Evolutionary conservation across 1,140 invertebrate genomes (phyloP).

Genomic region (Cydia strobilella): DNA sequence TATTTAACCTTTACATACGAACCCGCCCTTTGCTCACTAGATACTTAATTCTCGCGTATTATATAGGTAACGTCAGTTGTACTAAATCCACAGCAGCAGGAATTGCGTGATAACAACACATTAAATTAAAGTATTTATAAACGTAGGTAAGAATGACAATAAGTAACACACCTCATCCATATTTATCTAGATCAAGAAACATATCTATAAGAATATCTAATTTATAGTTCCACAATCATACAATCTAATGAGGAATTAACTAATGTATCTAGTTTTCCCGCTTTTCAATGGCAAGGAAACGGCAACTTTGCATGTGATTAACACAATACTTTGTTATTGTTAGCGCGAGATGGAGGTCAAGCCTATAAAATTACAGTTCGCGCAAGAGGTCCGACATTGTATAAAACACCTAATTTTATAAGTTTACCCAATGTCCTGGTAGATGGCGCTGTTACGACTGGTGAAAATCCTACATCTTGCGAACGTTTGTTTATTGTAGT

Average conservation of each 20-base stretch:
- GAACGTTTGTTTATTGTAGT: too few species aligned
- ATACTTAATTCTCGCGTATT: too few species aligned
- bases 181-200: constrained; percentile 26
- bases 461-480: too few species aligned
- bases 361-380: not conserved
- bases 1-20: too few species aligned
- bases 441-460: too few species aligned
- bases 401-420: too few species aligned
- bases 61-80: too few species aligned
- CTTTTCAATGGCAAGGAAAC: constrained; percentile 54
- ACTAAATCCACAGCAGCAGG: not conserved
- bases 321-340: constrained; percentile 52
- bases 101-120: not conserved
- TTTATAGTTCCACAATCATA: not conserved
- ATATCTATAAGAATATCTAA: not conserved
- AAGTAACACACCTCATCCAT: constrained; percentile 14
- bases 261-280: constrained; percentile 51
- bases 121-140: not conserved
- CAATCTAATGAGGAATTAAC: constrained; percentile 50
- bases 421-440: too few species aligned
- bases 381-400: too few species aligned
- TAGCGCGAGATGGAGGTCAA: not conserved
- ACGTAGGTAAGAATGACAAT: not conserved
- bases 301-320: constrained; percentile 58
- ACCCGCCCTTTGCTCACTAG: too few species aligned